These are phyloP conservation scores for Vanessa cardui DNA, from an alignment of 2,888 invertebrate species.

Conservation along the genomic window DNA sequence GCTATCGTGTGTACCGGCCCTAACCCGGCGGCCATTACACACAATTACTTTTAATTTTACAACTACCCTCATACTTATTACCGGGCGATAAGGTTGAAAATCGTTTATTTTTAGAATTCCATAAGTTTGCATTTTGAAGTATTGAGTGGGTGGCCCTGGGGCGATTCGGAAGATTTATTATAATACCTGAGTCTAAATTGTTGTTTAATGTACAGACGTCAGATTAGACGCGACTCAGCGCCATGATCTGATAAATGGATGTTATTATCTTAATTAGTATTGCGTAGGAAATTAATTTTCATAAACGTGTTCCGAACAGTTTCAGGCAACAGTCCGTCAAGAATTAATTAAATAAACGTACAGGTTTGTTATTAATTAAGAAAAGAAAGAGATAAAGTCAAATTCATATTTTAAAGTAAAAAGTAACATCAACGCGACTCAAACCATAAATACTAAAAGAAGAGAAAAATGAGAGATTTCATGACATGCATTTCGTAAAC, in stretches of 20 bases:
- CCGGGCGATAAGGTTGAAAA: slow-evolving; percentile 38
- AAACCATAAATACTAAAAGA: too few species aligned
- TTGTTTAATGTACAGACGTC: slow-evolving; percentile 69
- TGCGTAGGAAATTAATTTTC: slow-evolving; percentile 50
- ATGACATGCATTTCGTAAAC: too few species aligned
- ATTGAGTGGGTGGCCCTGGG: slow-evolving; percentile 59
- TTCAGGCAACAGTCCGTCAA: background rate
- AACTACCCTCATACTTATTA: slow-evolving; percentile 43
- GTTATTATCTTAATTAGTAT: slow-evolving; percentile 35
- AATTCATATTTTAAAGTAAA: too few species aligned
- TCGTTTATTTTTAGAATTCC: slow-evolving; percentile 24
- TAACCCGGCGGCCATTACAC: slow-evolving; percentile 65
- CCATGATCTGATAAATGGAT: slow-evolving; percentile 47
- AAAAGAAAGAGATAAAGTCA: too few species aligned
- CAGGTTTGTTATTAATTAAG: background rate
- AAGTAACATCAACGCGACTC: too few species aligned
- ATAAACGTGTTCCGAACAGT: slow-evolving; percentile 6
- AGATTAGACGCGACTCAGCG: slow-evolving; percentile 54
- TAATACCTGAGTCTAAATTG: slow-evolving; percentile 75
- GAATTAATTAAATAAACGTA: background rate
- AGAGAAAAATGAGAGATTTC: too few species aligned
- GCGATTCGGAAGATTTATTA: slow-evolving; percentile 73
- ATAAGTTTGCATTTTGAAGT: slow-evolving; percentile 38
- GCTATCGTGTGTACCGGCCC: slow-evolving; percentile 62
- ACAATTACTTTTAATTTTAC: slow-evolving; percentile 49